phyloP scores from a whole-genome alignment of 2,113 vertebrate genomes.

The Lasiurus cinereus region DNA sequence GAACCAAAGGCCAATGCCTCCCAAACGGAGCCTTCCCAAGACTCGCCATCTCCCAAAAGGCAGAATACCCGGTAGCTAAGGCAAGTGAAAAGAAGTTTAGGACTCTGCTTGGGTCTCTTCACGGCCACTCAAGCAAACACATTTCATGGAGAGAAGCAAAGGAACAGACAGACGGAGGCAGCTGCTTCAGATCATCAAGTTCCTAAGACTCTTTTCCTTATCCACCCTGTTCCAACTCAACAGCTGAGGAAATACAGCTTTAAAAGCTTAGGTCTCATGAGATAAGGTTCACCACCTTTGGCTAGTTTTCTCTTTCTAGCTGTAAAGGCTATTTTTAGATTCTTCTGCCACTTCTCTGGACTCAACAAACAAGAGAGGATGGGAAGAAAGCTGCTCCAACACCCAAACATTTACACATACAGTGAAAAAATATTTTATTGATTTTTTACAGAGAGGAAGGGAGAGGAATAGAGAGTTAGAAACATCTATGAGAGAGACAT shows the following conservation, averaged over 20 bases:
- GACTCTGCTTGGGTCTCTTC: neutral
- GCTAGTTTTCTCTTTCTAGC: neutral
- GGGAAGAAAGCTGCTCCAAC: neutral
- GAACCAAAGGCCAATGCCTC: slow-evolving; percentile 94
- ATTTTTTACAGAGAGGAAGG: no score
- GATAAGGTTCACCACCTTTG: neutral
- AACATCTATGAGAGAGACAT: no score
- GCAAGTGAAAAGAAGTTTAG: slow-evolving; percentile 50
- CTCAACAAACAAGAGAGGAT: neutral
- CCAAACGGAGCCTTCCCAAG: slow-evolving; percentile 93
- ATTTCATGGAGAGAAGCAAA: neutral
- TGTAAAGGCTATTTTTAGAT: neutral
- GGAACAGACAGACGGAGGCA: neutral
- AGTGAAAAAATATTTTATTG: no score
- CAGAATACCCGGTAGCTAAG: slow-evolving; percentile 93
- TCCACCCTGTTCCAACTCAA: neutral
- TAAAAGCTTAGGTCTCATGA: neutral
- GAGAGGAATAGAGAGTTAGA: no score
- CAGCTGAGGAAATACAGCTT: neutral
- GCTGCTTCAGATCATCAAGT: neutral
- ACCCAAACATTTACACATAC: neutral
- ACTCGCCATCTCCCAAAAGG: slow-evolving; percentile 91
- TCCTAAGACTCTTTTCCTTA: neutral
- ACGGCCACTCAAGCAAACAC: neutral
- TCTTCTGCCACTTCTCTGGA: neutral